A percentile compares a stretch with the other conserved stretches of the same genome.
These are phyloP conservation scores for Cerastoderma edule DNA, from an alignment of 2,888 invertebrate genomes.

Conservation along the genomic window DNA sequence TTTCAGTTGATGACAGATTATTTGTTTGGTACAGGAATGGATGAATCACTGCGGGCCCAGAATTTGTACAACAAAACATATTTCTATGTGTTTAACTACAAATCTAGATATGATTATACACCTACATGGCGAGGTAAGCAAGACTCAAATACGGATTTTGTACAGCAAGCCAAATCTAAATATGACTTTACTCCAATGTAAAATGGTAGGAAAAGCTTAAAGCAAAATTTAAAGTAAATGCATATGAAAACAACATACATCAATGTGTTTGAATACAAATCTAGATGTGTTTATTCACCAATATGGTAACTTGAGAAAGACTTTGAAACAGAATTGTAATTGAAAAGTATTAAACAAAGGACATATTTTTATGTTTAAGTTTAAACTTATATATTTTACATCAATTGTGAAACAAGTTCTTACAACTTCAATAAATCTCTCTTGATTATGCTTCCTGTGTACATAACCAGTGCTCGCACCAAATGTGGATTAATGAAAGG, in stretches of 20 bases:
- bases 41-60: conserved; percentile 77
- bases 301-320: neutral
- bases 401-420: too few species aligned
- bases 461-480: too few species aligned
- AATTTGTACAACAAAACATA: conserved; percentile 74
- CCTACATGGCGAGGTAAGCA: conserved; percentile 83
- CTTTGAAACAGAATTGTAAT: neutral
- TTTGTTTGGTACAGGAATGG: conserved; percentile 81
- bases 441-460: too few species aligned
- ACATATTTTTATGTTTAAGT: neutral
- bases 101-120: conserved; percentile 79
- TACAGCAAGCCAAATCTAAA: neutral
- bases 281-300: neutral
- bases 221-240: neutral
- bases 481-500: too few species aligned
- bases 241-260: neutral
- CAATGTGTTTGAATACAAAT: neutral
- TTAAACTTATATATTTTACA: too few species aligned
- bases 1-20: conserved; percentile 82
- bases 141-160: neutral
- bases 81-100: conserved; percentile 82
- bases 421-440: too few species aligned
- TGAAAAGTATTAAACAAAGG: too few species aligned
- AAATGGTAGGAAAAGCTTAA: neutral
- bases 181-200: neutral